A percentile compares a stretch with the other conserved stretches of the same genome.
phyloP scores from a whole-genome alignment of 1,140 invertebrate species.

The Pissodes strobi region DNA sequence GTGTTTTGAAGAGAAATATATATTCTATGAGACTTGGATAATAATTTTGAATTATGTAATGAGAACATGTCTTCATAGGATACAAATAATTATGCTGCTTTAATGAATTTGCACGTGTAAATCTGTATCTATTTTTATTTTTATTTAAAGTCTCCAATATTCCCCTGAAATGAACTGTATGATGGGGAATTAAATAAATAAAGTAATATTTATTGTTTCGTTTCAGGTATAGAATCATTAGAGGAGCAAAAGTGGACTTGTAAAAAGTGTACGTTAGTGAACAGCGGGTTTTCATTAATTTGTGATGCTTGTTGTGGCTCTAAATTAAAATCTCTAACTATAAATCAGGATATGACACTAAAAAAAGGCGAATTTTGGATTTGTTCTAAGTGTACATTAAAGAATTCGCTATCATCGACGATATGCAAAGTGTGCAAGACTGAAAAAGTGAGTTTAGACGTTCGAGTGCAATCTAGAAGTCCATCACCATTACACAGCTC shows the following conservation, averaged over 20 bases:
- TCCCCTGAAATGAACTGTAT: too few species aligned
- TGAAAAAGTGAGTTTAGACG: constrained; percentile 39
- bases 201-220: background rate
- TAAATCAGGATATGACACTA: constrained; percentile 69
- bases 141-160: too few species aligned
- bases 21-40: too few species aligned
- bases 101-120: too few species aligned
- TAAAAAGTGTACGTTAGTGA: constrained; percentile 84
- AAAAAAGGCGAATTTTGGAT: constrained; percentile 79
- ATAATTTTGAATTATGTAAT: too few species aligned
- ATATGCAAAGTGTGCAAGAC: constrained; percentile 78
- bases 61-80: too few species aligned
- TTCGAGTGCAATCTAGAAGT: constrained; percentile 49
- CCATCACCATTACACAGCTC: constrained; percentile 55
- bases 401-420: constrained; percentile 73
- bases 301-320: constrained; percentile 86
- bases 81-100: too few species aligned
- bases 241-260: constrained; percentile 77
- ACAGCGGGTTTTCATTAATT: constrained; percentile 67
- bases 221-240: constrained; percentile 17
- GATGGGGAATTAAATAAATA: too few species aligned
- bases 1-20: too few species aligned
- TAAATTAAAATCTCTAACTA: constrained; percentile 69
- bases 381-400: constrained; percentile 77
- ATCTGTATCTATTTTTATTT: too few species aligned